phyloP scores from a whole-genome alignment of 30 jellyfish, hydroid and myxozoan genomes.

The Mastigias papua region DNA sequence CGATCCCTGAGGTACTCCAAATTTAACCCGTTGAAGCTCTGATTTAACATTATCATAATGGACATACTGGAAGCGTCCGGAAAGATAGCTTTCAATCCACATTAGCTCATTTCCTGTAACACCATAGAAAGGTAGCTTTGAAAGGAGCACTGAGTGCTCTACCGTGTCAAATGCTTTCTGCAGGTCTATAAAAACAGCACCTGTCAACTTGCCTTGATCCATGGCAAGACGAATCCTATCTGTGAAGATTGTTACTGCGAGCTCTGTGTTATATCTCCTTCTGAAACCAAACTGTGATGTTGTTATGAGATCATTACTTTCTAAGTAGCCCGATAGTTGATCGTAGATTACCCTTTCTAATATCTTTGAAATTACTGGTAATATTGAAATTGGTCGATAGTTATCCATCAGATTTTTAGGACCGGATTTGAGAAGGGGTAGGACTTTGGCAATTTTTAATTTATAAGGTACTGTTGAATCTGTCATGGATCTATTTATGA shows the following conservation, averaged over 20 bases:
- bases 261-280: conserved; percentile 64
- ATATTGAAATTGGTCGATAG: conserved; percentile 73
- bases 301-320: conserved; percentile 61
- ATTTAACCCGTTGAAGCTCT: conserved; percentile 49
- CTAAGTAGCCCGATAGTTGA: conserved; percentile 69
- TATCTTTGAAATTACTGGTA: conserved; percentile 68
- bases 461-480: not conserved
- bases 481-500: conserved; percentile 43
- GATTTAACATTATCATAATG: conserved; percentile 48
- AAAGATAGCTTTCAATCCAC: conserved; percentile 66
- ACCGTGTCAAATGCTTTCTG: conserved; percentile 66
- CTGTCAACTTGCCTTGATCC: conserved; percentile 77
- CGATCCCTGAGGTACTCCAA: conserved; percentile 85
- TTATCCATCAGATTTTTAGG: conserved; percentile 52
- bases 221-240: conserved; percentile 64
- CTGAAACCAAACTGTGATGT: conserved; percentile 64
- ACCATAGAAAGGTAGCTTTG: conserved; percentile 65
- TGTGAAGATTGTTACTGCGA: conserved; percentile 60
- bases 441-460: conserved; percentile 69
- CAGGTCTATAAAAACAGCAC: conserved; percentile 60
- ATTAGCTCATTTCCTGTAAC: conserved; percentile 65
- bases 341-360: conserved; percentile 60
- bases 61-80: conserved; percentile 59
- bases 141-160: conserved; percentile 59
- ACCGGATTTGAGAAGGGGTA: conserved; percentile 60